Conservation (phyloP, 2,113 vertebrate species). For the Ailurus styani region DNA sequence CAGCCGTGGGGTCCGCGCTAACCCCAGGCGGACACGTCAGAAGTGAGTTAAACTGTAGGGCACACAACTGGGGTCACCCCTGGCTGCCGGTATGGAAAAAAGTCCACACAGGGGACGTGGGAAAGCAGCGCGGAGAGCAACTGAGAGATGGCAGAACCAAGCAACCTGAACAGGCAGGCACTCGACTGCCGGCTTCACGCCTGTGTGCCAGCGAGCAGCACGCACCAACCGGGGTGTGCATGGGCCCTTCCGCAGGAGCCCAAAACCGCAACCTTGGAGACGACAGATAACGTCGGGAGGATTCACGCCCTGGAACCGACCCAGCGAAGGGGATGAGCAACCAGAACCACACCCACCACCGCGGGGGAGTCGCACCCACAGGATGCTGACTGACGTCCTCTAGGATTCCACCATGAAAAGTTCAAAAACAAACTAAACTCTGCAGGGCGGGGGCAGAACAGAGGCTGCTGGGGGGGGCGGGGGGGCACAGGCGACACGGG, state of each 20-base stretch:
- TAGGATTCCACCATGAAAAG: background rate
- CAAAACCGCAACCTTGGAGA: background rate
- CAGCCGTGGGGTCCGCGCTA: accelerated
- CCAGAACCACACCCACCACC: background rate
- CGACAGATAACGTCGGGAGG: no score
- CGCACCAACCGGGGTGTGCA: accelerated
- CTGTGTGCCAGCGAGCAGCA: no score
- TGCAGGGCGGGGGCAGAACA: accelerated
- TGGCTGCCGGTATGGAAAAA: background rate
- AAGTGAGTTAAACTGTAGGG: accelerated
- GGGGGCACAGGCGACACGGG: background rate
- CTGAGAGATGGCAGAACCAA: no score
- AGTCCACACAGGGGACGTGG: no score
- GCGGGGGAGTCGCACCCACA: accelerated
- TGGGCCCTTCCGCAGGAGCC: no score
- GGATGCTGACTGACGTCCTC: background rate
- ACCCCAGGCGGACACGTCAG: background rate
- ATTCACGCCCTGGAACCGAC: accelerated
- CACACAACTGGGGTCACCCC: background rate
- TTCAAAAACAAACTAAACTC: background rate
- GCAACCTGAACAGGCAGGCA: no score
- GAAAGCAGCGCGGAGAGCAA: no score
- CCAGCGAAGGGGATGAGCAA: accelerated
- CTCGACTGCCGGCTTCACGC: no score
- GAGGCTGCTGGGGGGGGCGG: accelerated